Evolutionary conservation across 2,113 vertebrate species (phyloP), one percentile per base, ranked within the genome.

Genomic region (Crotalus tigris): DNA sequence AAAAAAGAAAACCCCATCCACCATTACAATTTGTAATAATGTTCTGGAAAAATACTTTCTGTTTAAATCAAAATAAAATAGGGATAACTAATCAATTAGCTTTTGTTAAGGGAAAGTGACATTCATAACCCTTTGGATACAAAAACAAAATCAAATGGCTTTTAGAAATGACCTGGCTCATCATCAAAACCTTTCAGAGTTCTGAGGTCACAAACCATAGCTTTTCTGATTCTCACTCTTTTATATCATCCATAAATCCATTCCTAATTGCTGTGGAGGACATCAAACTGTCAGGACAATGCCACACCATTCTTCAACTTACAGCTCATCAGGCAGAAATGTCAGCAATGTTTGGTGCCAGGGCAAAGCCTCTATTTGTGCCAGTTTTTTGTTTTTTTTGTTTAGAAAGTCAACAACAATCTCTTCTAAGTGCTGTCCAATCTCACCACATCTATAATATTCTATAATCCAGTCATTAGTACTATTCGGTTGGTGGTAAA

Each of bases 221-320:
- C 51, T 89, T 93, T 93, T 69, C 93, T 87, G 94, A 85, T 91
- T 0, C 15, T 85, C 0, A 39, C 4, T 85, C 81, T 61, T 94
- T 91, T 53, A 59, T 13, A 33, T 95, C 53, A 95, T 57, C 17
- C 29, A n/a, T 26, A 90, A 93, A 94, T 95, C 89, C 95, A 91
- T 85, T 57, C n/a, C 88, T 94, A 94, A 96, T 12, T 93, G 92
- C 92, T 91, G 85, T 90, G 81, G 81, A 92, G 64, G 92, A 86
- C 92, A 93, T 46, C 15, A 90, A 19, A 85, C 91, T 90, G 11
- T 94, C 44, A 64, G n/a, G 1, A 7, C 91, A 89, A 64, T n/a
- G 46, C n/a, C 69, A 51, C 39, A 23, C 53, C 90, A 61, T 53
- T 91, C 94, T 88, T 61, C n/a, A 55, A 55, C 46, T 92, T 92